Conservation (phyloP, 2,113 vertebrate species). For the Pelvicachromis taeniatus region DNA sequence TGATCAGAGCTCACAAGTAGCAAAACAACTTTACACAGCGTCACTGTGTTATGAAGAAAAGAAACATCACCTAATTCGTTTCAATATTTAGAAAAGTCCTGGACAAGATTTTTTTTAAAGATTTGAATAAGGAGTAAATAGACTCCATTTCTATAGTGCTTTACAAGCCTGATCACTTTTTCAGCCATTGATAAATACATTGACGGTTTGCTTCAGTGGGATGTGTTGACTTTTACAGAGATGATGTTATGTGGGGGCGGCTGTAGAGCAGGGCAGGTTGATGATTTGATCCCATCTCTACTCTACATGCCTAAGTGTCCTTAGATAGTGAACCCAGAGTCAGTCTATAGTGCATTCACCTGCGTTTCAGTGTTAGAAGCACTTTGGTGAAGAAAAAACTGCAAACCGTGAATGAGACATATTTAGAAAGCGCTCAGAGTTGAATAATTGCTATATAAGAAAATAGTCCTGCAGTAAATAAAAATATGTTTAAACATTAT, state of each 20-base stretch:
- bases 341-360: neutral
- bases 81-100: no score
- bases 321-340: neutral
- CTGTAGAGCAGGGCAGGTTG: neutral
- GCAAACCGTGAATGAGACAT: neutral
- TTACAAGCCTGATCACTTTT: neutral
- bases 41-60: no score
- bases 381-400: neutral
- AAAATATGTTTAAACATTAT: neutral
- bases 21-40: no score
- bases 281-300: neutral
- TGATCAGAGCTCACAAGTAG: no score
- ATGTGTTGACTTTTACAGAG: neutral
- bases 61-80: no score
- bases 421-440: neutral
- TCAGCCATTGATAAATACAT: neutral
- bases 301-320: neutral
- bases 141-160: neutral
- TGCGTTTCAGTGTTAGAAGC: neutral
- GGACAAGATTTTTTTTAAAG: neutral
- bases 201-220: neutral
- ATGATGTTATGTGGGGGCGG: neutral
- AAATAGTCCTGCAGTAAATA: neutral
- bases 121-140: neutral
- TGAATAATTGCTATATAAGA: neutral